phyloP scores from a whole-genome alignment of 2,113 vertebrate species.

The Stomatorhinus ivindoensis region DNA sequence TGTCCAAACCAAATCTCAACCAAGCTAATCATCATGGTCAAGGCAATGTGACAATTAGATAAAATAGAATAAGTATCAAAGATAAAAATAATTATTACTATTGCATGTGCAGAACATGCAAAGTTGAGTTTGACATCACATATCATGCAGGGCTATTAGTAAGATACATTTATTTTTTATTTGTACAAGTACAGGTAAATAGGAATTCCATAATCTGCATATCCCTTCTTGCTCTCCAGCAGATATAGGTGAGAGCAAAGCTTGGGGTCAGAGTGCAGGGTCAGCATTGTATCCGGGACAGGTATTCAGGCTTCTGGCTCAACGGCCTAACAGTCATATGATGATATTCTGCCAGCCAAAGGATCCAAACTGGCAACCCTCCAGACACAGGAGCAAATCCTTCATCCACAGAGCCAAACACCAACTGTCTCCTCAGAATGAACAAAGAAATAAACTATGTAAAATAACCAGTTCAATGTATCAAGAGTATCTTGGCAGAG shows the following conservation, averaged over 20 bases:
- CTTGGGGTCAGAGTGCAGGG: neutral
- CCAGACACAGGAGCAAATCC: too few relatives aligned
- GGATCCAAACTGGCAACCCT: too few relatives aligned
- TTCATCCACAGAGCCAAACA: too few relatives aligned
- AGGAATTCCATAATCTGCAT: neutral
- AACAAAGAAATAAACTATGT: neutral
- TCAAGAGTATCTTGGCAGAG: neutral
- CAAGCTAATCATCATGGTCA: neutral
- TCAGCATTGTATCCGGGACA: neutral
- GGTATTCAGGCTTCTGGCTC: neutral
- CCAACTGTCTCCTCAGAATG: too few relatives aligned
- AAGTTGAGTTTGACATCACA: neutral
- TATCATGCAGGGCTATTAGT: neutral
- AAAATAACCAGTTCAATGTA: neutral
- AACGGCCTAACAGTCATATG: neutral
- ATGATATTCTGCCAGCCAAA: too few relatives aligned
- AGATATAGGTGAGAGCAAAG: neutral
- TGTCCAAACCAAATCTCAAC: neutral
- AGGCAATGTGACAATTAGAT: neutral
- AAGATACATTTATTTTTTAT: neutral
- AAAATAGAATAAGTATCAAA: too few relatives aligned
- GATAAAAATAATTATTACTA: too few relatives aligned
- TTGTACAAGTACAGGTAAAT: neutral
- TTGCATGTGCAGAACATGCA: neutral
- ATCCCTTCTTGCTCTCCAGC: neutral